These are phyloP conservation scores for Pogonocherus hispidulus DNA, from an alignment of 2,888 invertebrate genomes.

Conservation along the genomic window DNA sequence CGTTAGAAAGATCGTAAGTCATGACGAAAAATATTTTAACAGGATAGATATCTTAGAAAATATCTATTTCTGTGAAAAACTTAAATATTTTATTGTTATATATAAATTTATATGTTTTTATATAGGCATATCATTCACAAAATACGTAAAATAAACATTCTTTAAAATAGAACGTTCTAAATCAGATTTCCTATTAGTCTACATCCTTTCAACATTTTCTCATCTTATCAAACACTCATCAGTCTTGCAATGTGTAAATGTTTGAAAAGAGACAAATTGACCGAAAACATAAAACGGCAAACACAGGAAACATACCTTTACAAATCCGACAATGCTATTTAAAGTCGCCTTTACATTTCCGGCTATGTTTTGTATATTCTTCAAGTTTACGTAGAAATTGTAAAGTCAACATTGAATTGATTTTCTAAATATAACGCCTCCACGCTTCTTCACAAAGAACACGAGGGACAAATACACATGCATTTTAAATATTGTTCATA, in stretches of 20 bases:
- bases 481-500: conserved; percentile 25
- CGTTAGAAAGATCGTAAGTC: too few species aligned
- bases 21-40: too few species aligned
- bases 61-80: too few species aligned
- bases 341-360: conserved; percentile 47
- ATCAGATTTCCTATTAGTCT: too few species aligned
- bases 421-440: conserved; percentile 58
- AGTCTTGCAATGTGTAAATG: not conserved
- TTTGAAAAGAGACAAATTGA: conserved; percentile 13
- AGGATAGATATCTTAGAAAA: too few species aligned
- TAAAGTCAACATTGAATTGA: conserved; percentile 58
- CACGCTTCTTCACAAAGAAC: conserved; percentile 56
- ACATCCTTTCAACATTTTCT: not conserved
- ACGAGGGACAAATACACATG: conserved; percentile 56
- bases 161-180: too few species aligned
- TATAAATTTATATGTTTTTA: too few species aligned
- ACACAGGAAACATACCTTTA: conserved; percentile 41
- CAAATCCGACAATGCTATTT: conserved; percentile 35
- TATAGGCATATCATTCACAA: too few species aligned
- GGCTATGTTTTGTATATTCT: conserved; percentile 45
- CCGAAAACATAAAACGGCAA: conserved; percentile 30
- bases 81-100: too few species aligned
- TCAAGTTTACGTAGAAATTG: conserved; percentile 55
- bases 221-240: conserved; percentile 20
- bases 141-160: too few species aligned